Evolutionary conservation across 2,888 invertebrate species (phyloP).

Genomic region (Candidula unifasciata): DNA sequence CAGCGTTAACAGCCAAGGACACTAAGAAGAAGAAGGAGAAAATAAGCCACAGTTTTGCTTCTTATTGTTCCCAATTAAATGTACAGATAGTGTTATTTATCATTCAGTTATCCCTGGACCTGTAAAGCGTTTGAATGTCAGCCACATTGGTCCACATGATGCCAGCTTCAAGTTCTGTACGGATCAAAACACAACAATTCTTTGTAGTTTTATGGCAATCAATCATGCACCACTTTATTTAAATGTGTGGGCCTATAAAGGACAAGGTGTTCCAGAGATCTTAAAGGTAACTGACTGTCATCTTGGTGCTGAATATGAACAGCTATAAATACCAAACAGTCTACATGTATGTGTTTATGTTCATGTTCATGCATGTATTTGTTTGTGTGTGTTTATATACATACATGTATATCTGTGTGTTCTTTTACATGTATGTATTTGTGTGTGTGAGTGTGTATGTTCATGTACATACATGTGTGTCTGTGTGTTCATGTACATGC

Average conservation of each 20-base stretch:
- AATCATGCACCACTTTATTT: neutral
- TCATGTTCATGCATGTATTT: too few species aligned
- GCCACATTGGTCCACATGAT: neutral
- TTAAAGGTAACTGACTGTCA: slow-evolving; percentile 13
- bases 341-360: too few species aligned
- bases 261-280: neutral
- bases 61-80: too few species aligned
- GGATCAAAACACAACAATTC: neutral
- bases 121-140: neutral
- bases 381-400: too few species aligned
- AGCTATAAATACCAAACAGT: neutral
- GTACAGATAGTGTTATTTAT: neutral
- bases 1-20: too few species aligned
- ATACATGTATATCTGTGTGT: too few species aligned
- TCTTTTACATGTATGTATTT: too few species aligned
- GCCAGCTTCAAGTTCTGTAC: slow-evolving; percentile 1
- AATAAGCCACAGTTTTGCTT: too few species aligned
- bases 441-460: too few species aligned
- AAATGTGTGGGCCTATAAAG: neutral
- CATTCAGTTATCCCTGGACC: slow-evolving; percentile 20
- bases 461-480: too few species aligned
- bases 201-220: neutral
- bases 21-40: too few species aligned
- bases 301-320: neutral
- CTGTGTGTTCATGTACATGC: too few species aligned